Conservation (phyloP, 2,888 invertebrate species). For the Gasteruption jaculator region DNA sequence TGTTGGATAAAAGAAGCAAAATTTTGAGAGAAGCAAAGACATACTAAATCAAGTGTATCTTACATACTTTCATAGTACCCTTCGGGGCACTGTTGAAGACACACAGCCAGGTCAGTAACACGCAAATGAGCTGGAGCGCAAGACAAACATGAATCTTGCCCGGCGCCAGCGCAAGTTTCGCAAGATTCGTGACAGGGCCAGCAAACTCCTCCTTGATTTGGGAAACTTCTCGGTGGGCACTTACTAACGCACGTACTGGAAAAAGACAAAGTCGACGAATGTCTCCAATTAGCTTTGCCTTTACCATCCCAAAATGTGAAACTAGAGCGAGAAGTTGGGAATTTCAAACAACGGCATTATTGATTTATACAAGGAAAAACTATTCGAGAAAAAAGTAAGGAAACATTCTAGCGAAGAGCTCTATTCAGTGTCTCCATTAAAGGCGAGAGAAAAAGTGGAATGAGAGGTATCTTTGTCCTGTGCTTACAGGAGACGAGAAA, state of each 20-base stretch:
- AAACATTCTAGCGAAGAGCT: too few relatives aligned
- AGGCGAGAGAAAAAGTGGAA: too few relatives aligned
- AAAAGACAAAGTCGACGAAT: too few relatives aligned
- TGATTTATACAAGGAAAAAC: too few relatives aligned
- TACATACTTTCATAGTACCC: conserved; percentile 79
- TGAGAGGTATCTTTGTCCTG: too few relatives aligned
- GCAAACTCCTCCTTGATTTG: conserved; percentile 75
- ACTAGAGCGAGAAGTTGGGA: too few relatives aligned
- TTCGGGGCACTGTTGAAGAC: conserved; percentile 83
- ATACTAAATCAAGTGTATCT: conserved; percentile 6
- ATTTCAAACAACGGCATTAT: too few relatives aligned
- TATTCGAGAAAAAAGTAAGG: too few relatives aligned
- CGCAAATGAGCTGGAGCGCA: conserved; percentile 81
- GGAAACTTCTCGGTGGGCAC: conserved; percentile 80
- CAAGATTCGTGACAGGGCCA: conserved; percentile 88
- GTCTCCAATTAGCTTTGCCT: not conserved
- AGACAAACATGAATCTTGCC: conserved; percentile 79
- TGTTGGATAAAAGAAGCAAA: not conserved
- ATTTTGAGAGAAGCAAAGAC: not conserved
- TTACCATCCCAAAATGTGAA: too few relatives aligned
- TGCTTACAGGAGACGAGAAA: too few relatives aligned
- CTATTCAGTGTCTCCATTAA: too few relatives aligned
- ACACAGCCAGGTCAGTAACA: conserved; percentile 80
- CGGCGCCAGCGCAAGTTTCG: conserved; percentile 82
- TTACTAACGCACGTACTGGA: conserved; percentile 76